Base-by-base conservation (phyloP, 1,140 invertebrate species). In the Drosophila sturtevanti region DNA sequence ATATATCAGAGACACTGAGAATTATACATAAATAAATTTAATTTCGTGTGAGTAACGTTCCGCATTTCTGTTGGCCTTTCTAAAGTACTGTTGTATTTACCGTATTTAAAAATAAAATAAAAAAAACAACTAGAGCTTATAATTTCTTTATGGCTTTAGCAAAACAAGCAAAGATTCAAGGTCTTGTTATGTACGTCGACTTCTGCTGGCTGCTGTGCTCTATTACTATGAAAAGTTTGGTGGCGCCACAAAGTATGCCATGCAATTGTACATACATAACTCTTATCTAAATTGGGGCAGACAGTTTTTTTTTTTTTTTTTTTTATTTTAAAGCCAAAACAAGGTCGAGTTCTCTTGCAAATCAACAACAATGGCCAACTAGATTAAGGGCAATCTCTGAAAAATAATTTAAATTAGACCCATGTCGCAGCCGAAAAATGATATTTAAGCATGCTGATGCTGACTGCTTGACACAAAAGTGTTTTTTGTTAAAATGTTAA, bases 271-370 rank as follows among this genome's bases (percentile, higher is more conserved):
- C 41, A 56, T 12, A 10, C 34, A 18, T 11, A 10, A 9, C 22
- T 31, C 63, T 86, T 86, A 85, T 85, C 81, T 85, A 86, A 86
- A 85, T 85, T 86, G 58, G 37, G 38, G 24, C 48, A 59, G 41
- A 48, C 41, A 48, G 12, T n/a, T 38, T n/a, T 38, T n/a, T n/a
- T 38, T n/a, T n/a, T n/a, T n/a, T n/a, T n/a, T n/a, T n/a, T n/a
- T n/a, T n/a, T n/a, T n/a, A n/a, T n/a, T n/a, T n/a, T n/a, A n/a
- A n/a, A 38, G n/a, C 11, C 34, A 21, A 31, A 14, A 5, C 72
- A 72, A 77, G 72, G 72, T 74, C 55, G 41, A 18, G 16, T 4
- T 14, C 18, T 31, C 21, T 14, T 14, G 27, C 22, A 24, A 24
- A 4, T 24, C 34, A 44, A 44, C 14, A 12, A 34, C 62, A 63